Evolutionary conservation across 1,140 invertebrate genomes (phyloP).

Genomic region (Oncopeltus fasciatus): DNA sequence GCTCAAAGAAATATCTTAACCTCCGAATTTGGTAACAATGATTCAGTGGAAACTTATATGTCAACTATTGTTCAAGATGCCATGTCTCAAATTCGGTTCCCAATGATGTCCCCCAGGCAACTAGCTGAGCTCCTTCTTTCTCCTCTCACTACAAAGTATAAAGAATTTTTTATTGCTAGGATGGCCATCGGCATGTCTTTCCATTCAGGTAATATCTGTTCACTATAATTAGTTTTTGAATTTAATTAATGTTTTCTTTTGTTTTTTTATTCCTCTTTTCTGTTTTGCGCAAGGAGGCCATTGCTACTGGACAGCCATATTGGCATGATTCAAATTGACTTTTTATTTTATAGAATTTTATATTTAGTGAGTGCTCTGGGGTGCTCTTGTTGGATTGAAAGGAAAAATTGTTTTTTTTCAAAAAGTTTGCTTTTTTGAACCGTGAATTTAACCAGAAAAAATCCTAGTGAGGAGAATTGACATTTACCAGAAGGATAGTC

Average conservation of each 20-base stretch:
- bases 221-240: background rate
- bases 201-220: conserved; percentile 55
- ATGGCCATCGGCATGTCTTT: conserved; percentile 82
- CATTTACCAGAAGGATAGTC: no score
- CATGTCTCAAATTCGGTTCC: conserved; percentile 68
- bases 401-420: no score
- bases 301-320: no score
- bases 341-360: no score
- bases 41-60: conserved; percentile 38
- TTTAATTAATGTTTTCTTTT: background rate
- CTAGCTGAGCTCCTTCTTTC: conserved; percentile 63
- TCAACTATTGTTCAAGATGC: conserved; percentile 52
- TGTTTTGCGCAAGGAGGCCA: background rate
- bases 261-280: background rate
- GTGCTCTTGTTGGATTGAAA: no score
- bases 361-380: no score
- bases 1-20: conserved; percentile 42
- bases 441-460: no score
- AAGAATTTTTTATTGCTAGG: conserved; percentile 74
- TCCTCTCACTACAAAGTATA: conserved; percentile 62
- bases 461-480: no score
- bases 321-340: no score
- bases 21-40: conserved; percentile 32
- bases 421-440: no score
- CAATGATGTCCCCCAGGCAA: conserved; percentile 81